These are phyloP conservation scores for Sylvia borin DNA, from an alignment of 2,797 vertebrate genomes.

Conservation along the genomic window DNA sequence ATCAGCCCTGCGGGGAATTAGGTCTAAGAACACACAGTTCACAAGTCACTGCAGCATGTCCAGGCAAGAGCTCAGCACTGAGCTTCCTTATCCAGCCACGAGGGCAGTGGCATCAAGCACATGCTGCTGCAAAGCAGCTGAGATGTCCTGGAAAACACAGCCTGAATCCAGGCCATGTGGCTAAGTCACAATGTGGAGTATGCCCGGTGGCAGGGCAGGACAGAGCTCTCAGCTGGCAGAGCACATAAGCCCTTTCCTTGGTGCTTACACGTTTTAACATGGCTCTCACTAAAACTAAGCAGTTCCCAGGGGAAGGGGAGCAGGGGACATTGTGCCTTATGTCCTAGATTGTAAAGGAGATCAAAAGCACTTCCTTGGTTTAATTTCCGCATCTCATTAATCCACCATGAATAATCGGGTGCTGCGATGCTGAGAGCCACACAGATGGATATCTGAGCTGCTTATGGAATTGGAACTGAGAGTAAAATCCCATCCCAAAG, in stretches of 20 bases:
- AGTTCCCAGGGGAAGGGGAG: background rate
- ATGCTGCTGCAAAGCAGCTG: background rate
- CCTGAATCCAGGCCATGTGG: background rate
- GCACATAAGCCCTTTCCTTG: background rate
- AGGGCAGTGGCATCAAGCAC: fast-evolving
- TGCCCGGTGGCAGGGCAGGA: background rate
- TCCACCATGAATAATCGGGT: background rate
- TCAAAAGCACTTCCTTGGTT: conserved; percentile 14
- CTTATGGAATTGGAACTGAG: background rate
- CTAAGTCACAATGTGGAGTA: background rate
- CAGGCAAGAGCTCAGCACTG: background rate
- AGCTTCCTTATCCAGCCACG: background rate
- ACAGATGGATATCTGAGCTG: background rate
- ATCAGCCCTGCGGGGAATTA: background rate
- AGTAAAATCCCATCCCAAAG: conserved; percentile 1
- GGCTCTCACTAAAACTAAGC: background rate
- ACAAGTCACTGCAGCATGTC: background rate
- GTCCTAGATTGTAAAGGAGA: background rate
- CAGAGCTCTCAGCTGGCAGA: background rate
- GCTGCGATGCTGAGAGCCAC: background rate
- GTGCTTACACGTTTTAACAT: background rate
- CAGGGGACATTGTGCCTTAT: background rate
- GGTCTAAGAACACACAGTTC: background rate
- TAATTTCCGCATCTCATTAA: conserved; percentile 10
- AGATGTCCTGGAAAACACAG: background rate